Evolutionary conservation across 2,113 vertebrate genomes (phyloP), one percentile per base, ranked within the genome.

Genomic region (Rhegmatorhina hoffmannsi): DNA sequence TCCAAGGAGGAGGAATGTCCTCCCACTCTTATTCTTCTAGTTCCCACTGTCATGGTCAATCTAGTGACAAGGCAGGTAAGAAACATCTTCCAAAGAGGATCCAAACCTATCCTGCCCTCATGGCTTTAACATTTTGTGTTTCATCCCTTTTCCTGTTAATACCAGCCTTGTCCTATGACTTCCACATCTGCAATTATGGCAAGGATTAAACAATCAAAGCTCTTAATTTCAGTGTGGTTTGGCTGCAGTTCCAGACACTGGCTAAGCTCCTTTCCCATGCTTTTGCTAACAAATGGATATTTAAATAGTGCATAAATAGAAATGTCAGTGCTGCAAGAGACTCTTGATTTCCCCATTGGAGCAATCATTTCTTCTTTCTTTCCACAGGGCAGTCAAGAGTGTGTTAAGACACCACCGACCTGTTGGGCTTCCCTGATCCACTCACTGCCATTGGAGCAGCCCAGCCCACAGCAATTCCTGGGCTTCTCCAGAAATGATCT

Each of bases 361-460:
- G 11, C 58, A 73, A 92, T 17, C 29, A 2, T 69, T 87, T 69
- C 25, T 53, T 55, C 59, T 76, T 49, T 72, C 70, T 36, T 53
- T 72, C 56, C 82, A 29, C 91, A 97, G 94, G 94, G 6, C 95
- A 95, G 29, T 46, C 94, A 23, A 85, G 94, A 80, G 93, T 91
- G 84, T 97, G 95, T 8, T 97, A 55, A 91, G 78, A 11, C 2
- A 5, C 29, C 25, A 60, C 13, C 0, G 0, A 31, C 0, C 2
- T 0, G 0, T 6, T 62, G 38, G 34, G 10, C 34, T 55, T 40
- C 77, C 33, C 44, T 31, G 62, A 24, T 5, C 26, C 40, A 15
- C 55, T 20, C 29, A 4, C n/a, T 9, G 56, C 47, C 20, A 0
- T 2, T 13, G 25, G 34, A 69, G 26, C 76, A 81, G 44, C 36